Evolutionary conservation across 2,888 invertebrate species (phyloP).

Genomic region (Lamproptera curius): DNA sequence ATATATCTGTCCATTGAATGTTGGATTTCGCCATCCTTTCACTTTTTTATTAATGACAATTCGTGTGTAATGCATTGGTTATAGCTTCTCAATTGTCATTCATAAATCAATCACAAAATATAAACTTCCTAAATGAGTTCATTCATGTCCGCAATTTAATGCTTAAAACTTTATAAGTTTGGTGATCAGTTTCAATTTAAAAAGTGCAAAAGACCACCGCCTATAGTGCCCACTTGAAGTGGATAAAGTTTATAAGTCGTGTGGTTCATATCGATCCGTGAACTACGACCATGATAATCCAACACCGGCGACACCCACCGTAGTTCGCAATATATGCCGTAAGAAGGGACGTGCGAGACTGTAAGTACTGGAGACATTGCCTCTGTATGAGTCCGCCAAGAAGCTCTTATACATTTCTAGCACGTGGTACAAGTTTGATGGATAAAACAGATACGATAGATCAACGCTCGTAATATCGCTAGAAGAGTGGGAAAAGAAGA

Average conservation of each 20-base stretch:
- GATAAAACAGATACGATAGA: conserved; percentile 82
- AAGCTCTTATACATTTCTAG: conserved; percentile 88
- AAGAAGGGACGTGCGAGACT: conserved; percentile 80
- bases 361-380: conserved; percentile 78
- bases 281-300: conserved; percentile 92
- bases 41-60: conserved; percentile 29
- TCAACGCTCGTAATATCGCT: conserved; percentile 83
- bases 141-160: background rate
- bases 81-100: background rate
- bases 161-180: conserved; percentile 70
- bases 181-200: conserved; percentile 90
- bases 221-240: conserved; percentile 90
- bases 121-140: background rate
- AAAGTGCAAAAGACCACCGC: conserved; percentile 88
- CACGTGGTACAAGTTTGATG: conserved; percentile 91
- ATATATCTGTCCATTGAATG: conserved; percentile 6
- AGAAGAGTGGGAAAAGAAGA: conserved; percentile 80
- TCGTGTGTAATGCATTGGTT: conserved; percentile 12
- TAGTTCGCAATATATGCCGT: conserved; percentile 72
- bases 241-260: conserved; percentile 91
- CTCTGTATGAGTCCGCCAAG: conserved; percentile 73
- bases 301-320: conserved; percentile 79
- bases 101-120: background rate
- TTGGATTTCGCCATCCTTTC: conserved; percentile 31
- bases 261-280: conserved; percentile 91